Conservation (phyloP, 1,140 invertebrate genomes). For the Lamellibrachia luymesi region DNA sequence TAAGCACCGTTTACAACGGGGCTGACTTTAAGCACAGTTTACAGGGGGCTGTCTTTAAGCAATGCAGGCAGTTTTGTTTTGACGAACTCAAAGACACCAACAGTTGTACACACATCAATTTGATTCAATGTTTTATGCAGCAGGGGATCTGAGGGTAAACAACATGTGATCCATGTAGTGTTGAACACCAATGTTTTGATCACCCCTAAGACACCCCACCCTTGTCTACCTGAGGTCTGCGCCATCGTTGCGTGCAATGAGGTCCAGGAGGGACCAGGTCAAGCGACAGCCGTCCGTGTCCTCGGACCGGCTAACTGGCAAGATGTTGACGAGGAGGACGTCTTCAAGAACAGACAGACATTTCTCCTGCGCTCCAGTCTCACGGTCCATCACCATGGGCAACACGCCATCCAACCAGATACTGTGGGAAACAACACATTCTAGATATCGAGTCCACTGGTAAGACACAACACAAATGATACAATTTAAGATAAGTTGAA, state of each 20-base stretch:
- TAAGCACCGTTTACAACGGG: no score
- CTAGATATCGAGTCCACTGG: neutral
- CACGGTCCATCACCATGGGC: slow-evolving; percentile 64
- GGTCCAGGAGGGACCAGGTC: slow-evolving; percentile 53
- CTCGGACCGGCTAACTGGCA: slow-evolving; percentile 25
- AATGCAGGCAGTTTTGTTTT: no score
- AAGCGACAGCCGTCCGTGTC: slow-evolving; percentile 32
- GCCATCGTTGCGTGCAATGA: slow-evolving; percentile 45
- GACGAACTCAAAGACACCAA: no score
- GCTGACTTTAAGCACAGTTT: no score
- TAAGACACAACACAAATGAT: neutral
- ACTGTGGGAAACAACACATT: slow-evolving; percentile 14
- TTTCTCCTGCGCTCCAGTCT: slow-evolving; percentile 65
- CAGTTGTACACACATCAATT: no score
- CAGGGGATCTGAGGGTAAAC: no score
- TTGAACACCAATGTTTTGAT: no score
- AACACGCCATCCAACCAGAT: slow-evolving; percentile 57
- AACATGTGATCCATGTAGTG: no score
- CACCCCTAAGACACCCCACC: neutral
- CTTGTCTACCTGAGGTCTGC: slow-evolving; percentile 42
- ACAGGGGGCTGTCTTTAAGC: no score
- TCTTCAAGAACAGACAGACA: slow-evolving; percentile 59
- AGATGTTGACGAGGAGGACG: slow-evolving; percentile 44
- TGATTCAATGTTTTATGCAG: no score
- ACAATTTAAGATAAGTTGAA: no score